Evolutionary conservation across 2,113 vertebrate species (phyloP), one percentile per base, ranked within the genome.

Genomic region (Nothocercus julius): DNA sequence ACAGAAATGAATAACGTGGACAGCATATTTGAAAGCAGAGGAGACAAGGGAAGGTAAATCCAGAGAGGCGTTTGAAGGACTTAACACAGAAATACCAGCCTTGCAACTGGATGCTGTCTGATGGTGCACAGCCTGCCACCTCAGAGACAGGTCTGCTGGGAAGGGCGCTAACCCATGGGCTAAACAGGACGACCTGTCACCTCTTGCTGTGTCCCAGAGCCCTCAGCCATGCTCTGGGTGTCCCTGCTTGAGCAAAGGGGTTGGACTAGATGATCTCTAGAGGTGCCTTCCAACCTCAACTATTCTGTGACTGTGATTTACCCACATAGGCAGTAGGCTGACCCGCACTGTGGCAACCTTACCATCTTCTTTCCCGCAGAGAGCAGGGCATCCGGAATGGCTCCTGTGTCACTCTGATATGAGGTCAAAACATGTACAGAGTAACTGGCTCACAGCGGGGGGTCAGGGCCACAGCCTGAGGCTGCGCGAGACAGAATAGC

Each of bases 341-440:
- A 42, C 24, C 25, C 32, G 32, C 32, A 36, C 30, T 62, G 13
- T 22, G 0, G 0, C n/a, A 13, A 38, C 34, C 4, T 58, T 61
- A 45, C 62, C 61, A 14, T 36, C 2, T 25, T 38, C 58, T 64
- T 45, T 36, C 16, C 54, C 32, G 56, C 32, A 83, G 69, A 75
- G 53, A 68, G 19, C 22, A n/a, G 22, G 27, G 13, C 17, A 28
- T 30, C 38, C 3, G 53, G 14, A 72, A 72, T 8, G 21, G 9
- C 11, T 82, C 42, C 5, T 5, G 3, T 32, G 9, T 44, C 34
- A 82, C 30, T 36, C 87, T 62, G 34, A 30, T 45, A 49, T 2
- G 13, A 17, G 49, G 20, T 40, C 56, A 40, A 78, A 82, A 47
- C 4, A 53, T 7, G 45, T 9, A 58, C 19, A 11, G 27, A 58